Conservation (phyloP, 1,140 invertebrate genomes). For the Dreissena polymorpha region DNA sequence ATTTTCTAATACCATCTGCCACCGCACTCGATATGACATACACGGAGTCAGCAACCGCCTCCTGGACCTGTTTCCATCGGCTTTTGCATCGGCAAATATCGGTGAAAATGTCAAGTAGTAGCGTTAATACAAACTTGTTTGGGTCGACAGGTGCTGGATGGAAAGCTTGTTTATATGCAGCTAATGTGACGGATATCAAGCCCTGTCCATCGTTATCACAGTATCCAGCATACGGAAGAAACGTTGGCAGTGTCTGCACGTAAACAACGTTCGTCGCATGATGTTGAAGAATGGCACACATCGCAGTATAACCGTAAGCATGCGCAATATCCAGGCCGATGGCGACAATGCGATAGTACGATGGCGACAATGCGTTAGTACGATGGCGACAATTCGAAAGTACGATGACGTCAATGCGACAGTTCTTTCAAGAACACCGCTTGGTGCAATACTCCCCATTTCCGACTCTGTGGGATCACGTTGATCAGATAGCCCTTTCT, state of each 20-base stretch:
- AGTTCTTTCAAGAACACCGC: constrained; percentile 20
- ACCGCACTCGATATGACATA: not conserved
- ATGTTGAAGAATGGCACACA: not conserved
- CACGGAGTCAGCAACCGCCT: constrained; percentile 13
- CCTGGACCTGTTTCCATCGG: constrained; percentile 13
- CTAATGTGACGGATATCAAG: constrained; percentile 29
- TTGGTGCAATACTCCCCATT: constrained; percentile 41
- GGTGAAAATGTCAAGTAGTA: constrained; percentile 27
- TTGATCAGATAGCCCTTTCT: constrained; percentile 25
- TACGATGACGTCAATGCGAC: too few species aligned
- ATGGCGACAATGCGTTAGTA: too few species aligned
- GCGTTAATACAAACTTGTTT: not conserved
- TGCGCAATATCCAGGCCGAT: constrained; percentile 13
- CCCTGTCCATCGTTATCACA: not conserved
- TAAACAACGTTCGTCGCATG: not conserved
- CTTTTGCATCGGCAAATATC: not conserved
- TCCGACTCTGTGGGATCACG: constrained; percentile 26
- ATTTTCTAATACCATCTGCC: not conserved
- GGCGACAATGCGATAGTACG: too few species aligned
- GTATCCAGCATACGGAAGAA: not conserved
- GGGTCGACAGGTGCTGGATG: constrained; percentile 11
- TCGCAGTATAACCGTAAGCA: constrained; percentile 13
- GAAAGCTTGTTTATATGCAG: constrained; percentile 39
- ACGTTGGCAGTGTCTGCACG: not conserved
- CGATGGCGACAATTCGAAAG: too few species aligned